Percentiles rank a stretch among this genome's conserved stretches.
These are phyloP conservation scores for Lepus townsendii DNA, from an alignment of 2,797 vertebrate genomes.

Conservation along the genomic window DNA sequence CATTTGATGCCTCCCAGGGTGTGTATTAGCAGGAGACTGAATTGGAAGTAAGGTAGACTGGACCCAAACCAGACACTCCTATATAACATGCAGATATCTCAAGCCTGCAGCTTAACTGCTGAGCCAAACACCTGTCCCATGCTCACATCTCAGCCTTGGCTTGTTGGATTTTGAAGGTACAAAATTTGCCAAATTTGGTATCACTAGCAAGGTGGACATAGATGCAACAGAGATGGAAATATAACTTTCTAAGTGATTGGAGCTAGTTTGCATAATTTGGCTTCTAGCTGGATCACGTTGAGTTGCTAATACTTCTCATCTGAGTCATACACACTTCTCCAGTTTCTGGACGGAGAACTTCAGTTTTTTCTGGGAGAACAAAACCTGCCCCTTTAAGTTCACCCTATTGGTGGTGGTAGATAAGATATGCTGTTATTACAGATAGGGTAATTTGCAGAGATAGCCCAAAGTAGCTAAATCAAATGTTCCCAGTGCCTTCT, in stretches of 20 bases:
- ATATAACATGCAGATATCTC: too few species aligned
- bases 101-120: too few species aligned
- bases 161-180: background rate
- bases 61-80: too few species aligned
- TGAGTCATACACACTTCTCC: background rate
- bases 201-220: background rate
- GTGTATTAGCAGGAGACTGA: too few species aligned
- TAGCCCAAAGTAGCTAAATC: background rate
- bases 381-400: background rate
- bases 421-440: background rate
- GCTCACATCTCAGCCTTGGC: too few species aligned
- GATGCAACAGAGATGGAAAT: background rate
- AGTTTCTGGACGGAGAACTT: background rate
- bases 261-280: background rate
- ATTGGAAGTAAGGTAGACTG: too few species aligned
- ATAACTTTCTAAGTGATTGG: background rate
- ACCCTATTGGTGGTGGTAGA: background rate
- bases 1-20: too few species aligned
- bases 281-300: background rate
- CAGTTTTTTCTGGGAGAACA: background rate
- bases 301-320: background rate
- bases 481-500: background rate
- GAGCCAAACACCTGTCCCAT: too few species aligned
- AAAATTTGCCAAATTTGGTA: conserved; percentile 9
- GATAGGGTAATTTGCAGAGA: background rate